phyloP scores from a whole-genome alignment of 2,797 vertebrate genomes.

The Eleutherodactylus coqui region DNA sequence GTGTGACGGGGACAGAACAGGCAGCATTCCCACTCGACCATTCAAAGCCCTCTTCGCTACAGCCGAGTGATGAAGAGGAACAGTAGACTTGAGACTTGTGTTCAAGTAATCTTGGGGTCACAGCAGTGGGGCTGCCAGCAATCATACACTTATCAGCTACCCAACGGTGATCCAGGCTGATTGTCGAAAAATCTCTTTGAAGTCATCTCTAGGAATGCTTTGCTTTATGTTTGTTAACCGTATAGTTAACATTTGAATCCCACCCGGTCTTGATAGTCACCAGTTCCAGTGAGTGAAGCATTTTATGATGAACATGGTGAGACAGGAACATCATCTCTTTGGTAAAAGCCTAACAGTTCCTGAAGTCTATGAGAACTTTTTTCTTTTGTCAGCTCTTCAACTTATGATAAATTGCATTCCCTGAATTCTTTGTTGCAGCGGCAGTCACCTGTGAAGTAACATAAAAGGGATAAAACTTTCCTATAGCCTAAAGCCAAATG shows the following conservation, averaged over 20 bases:
- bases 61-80: too few species aligned
- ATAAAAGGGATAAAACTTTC: slow-evolving; percentile 13
- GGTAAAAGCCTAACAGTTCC: not conserved
- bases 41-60: too few species aligned
- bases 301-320: not conserved
- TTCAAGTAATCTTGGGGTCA: too few species aligned
- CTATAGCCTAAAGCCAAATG: slow-evolving; percentile 20
- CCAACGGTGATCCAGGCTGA: too few species aligned
- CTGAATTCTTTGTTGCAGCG: slow-evolving; percentile 17
- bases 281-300: not conserved
- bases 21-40: too few species aligned
- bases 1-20: too few species aligned
- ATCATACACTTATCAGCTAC: too few species aligned
- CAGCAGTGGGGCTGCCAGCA: too few species aligned
- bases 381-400: slow-evolving; percentile 22
- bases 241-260: not conserved
- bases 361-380: not conserved
- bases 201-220: not conserved
- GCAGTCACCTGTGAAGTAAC: slow-evolving; percentile 25
- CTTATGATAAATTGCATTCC: slow-evolving; percentile 26
- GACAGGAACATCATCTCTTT: not conserved
- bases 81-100: too few species aligned
- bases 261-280: not conserved
- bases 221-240: not conserved
- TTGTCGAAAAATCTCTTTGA: too few species aligned